Evolutionary conservation across 2,113 vertebrate genomes (phyloP).

Genomic region (Saiga tatarica): DNA sequence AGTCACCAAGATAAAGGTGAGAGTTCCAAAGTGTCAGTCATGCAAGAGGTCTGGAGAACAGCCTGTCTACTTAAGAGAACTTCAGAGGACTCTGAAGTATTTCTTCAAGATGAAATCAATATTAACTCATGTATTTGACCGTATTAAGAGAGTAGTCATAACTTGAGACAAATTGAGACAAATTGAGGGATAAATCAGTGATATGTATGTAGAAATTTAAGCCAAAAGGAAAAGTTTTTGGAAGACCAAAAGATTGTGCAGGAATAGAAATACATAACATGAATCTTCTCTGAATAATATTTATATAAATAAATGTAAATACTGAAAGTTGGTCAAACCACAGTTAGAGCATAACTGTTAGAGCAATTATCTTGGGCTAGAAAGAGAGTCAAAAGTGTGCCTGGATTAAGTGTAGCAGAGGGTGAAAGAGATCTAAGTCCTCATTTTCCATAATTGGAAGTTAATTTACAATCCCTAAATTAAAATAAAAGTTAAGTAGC

Average conservation of each 20-base stretch:
- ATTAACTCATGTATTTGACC: background rate
- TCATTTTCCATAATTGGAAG: background rate
- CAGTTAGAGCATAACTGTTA: background rate
- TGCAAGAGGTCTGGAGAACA: background rate
- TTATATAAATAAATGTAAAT: slow-evolving; percentile 31
- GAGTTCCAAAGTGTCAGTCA: background rate
- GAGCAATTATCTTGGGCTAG: background rate
- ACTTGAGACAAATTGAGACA: background rate
- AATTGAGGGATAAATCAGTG: background rate
- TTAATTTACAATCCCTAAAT: background rate
- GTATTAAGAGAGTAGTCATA: background rate
- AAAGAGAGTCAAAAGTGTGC: background rate
- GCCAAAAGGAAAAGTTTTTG: background rate
- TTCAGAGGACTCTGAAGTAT: background rate
- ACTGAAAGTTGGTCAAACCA: slow-evolving; percentile 10
- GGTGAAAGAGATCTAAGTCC: background rate
- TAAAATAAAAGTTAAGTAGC: background rate
- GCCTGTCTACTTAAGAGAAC: background rate
- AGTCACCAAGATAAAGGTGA: background rate
- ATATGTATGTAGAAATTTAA: background rate
- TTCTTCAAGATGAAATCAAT: background rate
- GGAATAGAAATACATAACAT: background rate
- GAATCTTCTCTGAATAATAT: background rate
- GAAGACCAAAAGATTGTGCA: background rate
- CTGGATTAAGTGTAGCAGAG: background rate